These are phyloP conservation scores for Nephila pilipes DNA, from an alignment of 1,140 invertebrate species.

Conservation along the genomic window DNA sequence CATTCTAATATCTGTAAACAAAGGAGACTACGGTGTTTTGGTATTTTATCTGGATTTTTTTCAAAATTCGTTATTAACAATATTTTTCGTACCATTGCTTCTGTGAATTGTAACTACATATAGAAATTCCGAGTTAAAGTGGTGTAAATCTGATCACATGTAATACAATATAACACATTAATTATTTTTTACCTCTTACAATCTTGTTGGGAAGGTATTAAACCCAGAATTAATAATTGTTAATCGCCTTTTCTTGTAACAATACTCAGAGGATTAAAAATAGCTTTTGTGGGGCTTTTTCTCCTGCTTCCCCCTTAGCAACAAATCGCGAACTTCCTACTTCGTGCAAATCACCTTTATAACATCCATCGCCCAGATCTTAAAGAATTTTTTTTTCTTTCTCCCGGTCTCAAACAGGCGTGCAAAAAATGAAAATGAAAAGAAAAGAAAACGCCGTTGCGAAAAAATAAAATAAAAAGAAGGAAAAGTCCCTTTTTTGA, in stretches of 20 bases:
- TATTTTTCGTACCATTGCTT: not conserved
- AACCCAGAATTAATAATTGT: not conserved
- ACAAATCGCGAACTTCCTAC: not conserved
- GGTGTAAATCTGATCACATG: not conserved
- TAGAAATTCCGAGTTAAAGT: not conserved
- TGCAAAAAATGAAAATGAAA: not conserved
- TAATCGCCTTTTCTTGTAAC: not conserved
- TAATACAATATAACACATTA: not conserved
- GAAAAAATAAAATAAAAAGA: not conserved
- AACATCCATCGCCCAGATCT: not conserved
- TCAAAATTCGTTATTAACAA: not conserved
- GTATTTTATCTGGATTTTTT: too few species aligned
- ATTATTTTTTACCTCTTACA: not conserved
- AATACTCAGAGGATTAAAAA: not conserved
- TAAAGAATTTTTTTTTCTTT: not conserved
- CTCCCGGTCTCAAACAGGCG: not conserved
- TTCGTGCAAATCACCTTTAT: constrained; percentile 1
- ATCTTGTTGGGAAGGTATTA: not conserved
- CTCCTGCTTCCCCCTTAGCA: not conserved
- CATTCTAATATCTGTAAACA: too few species aligned
- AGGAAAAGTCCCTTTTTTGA: not conserved
- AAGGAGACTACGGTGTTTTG: too few species aligned
- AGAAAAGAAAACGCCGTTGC: not conserved
- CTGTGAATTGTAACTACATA: not conserved
- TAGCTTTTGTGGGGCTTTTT: not conserved